Conservation (phyloP, 1,140 invertebrate species). For the Solen grandis region DNA sequence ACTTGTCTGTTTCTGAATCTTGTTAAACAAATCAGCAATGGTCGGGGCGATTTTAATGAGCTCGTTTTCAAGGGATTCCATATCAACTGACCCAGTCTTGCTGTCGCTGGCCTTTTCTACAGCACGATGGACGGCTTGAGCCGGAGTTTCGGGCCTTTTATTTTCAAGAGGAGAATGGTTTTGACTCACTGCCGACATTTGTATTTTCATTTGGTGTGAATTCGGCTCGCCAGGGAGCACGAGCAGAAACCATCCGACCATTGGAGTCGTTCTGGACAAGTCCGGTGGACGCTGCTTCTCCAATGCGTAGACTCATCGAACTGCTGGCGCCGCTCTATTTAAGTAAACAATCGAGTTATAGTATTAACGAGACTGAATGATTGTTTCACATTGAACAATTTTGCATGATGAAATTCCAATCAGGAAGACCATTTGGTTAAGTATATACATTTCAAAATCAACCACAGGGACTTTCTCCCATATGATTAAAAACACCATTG, state of each 20-base stretch:
- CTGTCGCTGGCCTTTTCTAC: conserved; percentile 45
- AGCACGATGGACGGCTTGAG: conserved; percentile 41
- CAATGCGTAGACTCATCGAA: conserved; percentile 29
- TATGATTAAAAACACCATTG: not conserved
- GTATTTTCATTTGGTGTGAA: conserved; percentile 22
- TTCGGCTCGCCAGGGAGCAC: conserved; percentile 47
- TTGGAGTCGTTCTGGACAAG: not conserved
- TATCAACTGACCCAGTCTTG: conserved; percentile 36
- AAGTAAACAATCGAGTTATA: not conserved
- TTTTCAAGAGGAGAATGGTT: not conserved
- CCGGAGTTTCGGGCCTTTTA: conserved; percentile 37
- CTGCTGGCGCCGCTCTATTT: conserved; percentile 4
- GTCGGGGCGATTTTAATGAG: conserved; percentile 50
- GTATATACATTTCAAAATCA: not conserved
- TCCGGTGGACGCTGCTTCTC: conserved; percentile 23
- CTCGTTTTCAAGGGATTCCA: conserved; percentile 45
- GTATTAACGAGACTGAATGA: not conserved
- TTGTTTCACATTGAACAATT: not conserved
- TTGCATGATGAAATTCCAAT: not conserved
- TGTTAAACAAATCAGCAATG: conserved; percentile 50
- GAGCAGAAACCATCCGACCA: conserved; percentile 39
- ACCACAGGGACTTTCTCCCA: not conserved
- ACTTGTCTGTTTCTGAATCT: conserved; percentile 50
- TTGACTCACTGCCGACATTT: not conserved
- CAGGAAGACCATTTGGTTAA: too few species aligned